Percentiles rank a stretch among this genome's conserved stretches.
phyloP scores from a whole-genome alignment of 2,888 invertebrate genomes.

The Parnassius apollo region DNA sequence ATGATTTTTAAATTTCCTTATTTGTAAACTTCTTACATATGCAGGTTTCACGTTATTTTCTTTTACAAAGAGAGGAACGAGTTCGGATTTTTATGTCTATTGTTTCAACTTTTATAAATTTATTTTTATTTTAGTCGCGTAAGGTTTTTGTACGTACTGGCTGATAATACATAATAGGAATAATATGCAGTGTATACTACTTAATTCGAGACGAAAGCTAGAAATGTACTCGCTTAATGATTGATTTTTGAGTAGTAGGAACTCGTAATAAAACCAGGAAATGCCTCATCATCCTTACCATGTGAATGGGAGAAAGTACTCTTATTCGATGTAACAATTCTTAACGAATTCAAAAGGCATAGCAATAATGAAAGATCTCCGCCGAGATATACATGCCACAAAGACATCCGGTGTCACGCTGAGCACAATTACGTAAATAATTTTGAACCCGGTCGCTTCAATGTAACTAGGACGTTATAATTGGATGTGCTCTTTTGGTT shows the following conservation, averaged over 20 bases:
- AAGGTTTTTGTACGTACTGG: too few relatives aligned
- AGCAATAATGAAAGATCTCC: conserved; percentile 25
- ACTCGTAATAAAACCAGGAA: conserved; percentile 9
- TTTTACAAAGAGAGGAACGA: too few relatives aligned
- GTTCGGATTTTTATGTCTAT: too few relatives aligned
- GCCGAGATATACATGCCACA: conserved; percentile 19
- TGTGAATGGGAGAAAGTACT: conserved; percentile 11
- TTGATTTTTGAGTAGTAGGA: neutral
- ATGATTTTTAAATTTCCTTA: too few relatives aligned
- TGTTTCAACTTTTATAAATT: too few relatives aligned
- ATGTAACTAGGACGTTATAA: conserved; percentile 2
- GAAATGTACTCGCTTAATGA: neutral
- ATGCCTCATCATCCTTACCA: conserved; percentile 6
- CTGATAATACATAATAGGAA: too few relatives aligned
- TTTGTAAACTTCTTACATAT: too few relatives aligned
- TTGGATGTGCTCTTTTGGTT: neutral
- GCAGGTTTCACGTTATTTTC: too few relatives aligned
- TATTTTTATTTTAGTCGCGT: too few relatives aligned
- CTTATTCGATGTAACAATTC: conserved; percentile 23
- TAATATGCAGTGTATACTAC: too few relatives aligned
- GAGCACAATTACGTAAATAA: conserved; percentile 34
- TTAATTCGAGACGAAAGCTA: neutral
- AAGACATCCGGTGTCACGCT: conserved; percentile 35
- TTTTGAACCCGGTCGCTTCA: conserved; percentile 9
- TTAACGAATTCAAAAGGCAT: conserved; percentile 18